Percentiles rank a stretch among this genome's conserved stretches.
phyloP scores from a whole-genome alignment of 2,113 vertebrate genomes.

The Ceuthmochares aereus region DNA sequence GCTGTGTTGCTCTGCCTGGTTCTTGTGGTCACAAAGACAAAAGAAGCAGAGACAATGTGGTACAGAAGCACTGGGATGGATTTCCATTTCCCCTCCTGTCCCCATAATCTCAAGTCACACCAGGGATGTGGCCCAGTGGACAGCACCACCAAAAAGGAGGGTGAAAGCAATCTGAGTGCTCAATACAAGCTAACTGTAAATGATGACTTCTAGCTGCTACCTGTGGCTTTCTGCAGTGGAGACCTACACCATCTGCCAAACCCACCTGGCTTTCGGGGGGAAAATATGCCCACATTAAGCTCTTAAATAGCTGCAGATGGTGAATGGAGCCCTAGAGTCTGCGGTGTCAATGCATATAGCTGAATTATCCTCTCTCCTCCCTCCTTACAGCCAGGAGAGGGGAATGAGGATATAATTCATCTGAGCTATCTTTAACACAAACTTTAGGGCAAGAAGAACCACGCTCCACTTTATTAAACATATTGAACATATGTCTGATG shows the following conservation, averaged over 20 bases:
- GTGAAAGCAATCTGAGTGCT: not conserved
- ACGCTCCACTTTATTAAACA: not conserved
- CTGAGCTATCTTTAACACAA: not conserved
- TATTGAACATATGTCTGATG: not conserved
- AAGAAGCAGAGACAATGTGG: not conserved
- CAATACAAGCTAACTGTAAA: not conserved
- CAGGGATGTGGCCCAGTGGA: no score
- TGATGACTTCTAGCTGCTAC: not conserved
- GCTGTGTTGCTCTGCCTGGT: accelerated
- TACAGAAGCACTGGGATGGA: not conserved
- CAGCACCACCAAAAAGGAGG: not conserved
- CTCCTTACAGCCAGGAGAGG: not conserved
- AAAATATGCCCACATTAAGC: not conserved
- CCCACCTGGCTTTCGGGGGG: not conserved
- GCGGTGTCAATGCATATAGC: not conserved
- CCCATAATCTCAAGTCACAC: not conserved
- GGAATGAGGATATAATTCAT: not conserved
- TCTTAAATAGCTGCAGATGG: not conserved
- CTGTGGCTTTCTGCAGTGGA: not conserved
- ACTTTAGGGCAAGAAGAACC: not conserved
- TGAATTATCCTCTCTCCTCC: not conserved
- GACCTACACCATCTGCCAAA: not conserved
- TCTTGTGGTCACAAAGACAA: accelerated
- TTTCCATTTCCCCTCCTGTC: accelerated
- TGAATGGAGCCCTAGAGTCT: not conserved